phyloP scores from a whole-genome alignment of 2,797 vertebrate genomes.

The Buphagus erythrorhynchus region DNA sequence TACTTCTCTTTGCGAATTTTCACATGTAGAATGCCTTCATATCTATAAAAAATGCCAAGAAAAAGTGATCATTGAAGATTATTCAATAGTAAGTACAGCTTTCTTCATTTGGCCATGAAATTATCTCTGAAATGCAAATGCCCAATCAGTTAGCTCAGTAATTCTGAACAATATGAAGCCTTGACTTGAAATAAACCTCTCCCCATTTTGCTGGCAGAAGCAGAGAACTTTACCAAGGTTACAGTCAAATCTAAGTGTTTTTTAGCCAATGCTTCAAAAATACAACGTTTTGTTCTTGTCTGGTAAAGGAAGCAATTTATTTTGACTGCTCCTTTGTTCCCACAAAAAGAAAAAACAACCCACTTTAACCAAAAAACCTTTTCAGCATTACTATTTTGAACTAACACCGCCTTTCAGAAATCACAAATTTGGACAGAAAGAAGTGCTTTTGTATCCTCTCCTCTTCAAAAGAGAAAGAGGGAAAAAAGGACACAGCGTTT shows the following conservation, averaged over 20 bases:
- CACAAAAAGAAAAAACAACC: not conserved
- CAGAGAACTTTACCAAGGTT: not conserved
- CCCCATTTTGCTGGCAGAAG: not conserved
- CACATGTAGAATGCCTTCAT: not conserved
- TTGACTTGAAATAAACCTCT: not conserved
- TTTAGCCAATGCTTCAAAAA: not conserved
- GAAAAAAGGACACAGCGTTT: not conserved
- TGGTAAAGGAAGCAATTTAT: not conserved
- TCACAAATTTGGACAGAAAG: not conserved
- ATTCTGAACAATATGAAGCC: not conserved
- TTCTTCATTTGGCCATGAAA: not conserved
- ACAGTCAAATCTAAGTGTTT: not conserved
- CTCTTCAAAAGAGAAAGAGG: not conserved
- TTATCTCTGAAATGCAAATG: not conserved
- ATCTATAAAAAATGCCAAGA: not conserved
- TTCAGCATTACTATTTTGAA: not conserved
- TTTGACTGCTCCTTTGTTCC: not conserved
- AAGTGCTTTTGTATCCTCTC: fast-evolving
- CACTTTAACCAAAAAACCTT: not conserved
- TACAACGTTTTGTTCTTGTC: not conserved
- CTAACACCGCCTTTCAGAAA: not conserved
- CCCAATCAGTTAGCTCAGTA: not conserved
- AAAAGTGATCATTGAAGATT: not conserved
- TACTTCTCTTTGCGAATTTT: not conserved
- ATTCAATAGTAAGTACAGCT: not conserved